These are phyloP conservation scores for Syngnathoides biaculeatus DNA, from an alignment of 2,113 vertebrate genomes.

Conservation along the genomic window DNA sequence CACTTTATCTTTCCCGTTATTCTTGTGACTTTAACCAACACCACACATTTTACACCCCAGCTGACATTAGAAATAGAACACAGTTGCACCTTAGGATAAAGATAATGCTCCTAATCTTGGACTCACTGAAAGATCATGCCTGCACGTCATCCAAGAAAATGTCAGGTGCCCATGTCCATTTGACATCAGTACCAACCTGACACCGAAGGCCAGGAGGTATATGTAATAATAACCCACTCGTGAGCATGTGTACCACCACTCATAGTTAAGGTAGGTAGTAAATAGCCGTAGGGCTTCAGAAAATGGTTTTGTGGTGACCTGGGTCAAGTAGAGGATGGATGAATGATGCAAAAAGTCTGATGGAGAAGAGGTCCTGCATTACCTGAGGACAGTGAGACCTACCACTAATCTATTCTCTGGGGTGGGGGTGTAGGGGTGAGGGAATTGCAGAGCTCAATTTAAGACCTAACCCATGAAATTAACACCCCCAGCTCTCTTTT, in stretches of 20 bases:
- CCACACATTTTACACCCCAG: conserved; percentile 16
- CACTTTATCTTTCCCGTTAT: not conserved
- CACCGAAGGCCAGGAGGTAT: conserved; percentile 18
- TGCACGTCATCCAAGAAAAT: conserved; percentile 32
- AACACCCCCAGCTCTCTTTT: conserved; percentile 75
- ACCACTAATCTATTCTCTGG: conserved; percentile 71
- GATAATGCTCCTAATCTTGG: conserved; percentile 41
- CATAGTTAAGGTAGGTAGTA: conserved; percentile 14
- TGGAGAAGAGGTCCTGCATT: conserved; percentile 48
- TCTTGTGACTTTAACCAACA: not conserved
- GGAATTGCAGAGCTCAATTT: conserved; percentile 76
- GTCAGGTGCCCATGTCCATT: conserved; percentile 12
- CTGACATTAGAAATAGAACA: conserved; percentile 49
- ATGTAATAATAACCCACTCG: not conserved
- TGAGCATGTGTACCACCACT: conserved; percentile 5
- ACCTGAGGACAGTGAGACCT: conserved; percentile 74
- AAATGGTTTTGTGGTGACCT: conserved; percentile 16
- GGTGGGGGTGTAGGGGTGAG: conserved; percentile 18
- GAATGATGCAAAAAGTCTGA: conserved; percentile 59
- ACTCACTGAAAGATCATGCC: conserved; percentile 25
- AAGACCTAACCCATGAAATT: conserved; percentile 80
- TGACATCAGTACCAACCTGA: conserved; percentile 28
- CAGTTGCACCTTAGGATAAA: conserved; percentile 44
- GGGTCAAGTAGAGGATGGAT: conserved; percentile 49
- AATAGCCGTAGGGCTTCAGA: conserved; percentile 9